Base-by-base conservation (phyloP, 2,797 vertebrate genomes). In the Oryzias dopingdopingensis region DNA sequence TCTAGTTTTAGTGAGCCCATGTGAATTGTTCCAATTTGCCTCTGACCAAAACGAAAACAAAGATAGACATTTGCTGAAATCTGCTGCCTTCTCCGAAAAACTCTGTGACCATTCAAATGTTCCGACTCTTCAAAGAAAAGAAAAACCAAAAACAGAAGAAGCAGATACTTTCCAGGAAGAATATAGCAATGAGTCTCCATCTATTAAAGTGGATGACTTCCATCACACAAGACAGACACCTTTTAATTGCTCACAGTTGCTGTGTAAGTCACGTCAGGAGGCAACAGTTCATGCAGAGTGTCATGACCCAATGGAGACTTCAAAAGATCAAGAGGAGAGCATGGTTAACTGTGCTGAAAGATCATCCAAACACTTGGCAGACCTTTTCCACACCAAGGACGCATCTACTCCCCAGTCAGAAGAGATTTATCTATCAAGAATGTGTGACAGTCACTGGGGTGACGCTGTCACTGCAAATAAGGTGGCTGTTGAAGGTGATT, bases 401-500 rank as follows among this genome's bases (percentile, higher is more conserved):
- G 50, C 52, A 45, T 54, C 74, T 29, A 47, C 54, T 56, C 62
- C 71, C 59, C 72, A 84, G 37, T 86, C 86, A 70, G 83, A 90
- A 45, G 86, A 82, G n/a, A 65, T 81, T 53, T 83, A 81, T 86
- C 77, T 81, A 55, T 85, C 85, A 64, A 80, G 77, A 68, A 81
- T 58, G 63, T 81, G 71, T 79, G 83, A 85, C 50, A 84, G 74
- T 82, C 77, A 82, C 60, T 86, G 81, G 86, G 84, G 76, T 75
- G 90, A 87, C 69, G 83, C 83, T 82, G 86, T 86, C 81, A 85
- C 87, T 85, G 78, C 86, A 83, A 86, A 88, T 91, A 93, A 91
- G 87, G 92, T 93, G 89, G 90, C 89, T 90, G 90, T 90, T 90
- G 81, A 92, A 92, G 92, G 93, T 93, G 92, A 94, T 91, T 93